A percentile compares a stretch with the other conserved stretches of the same genome.
Conservation (phyloP, 2,113 vertebrate species). For the Paedocypris sp. region DNA sequence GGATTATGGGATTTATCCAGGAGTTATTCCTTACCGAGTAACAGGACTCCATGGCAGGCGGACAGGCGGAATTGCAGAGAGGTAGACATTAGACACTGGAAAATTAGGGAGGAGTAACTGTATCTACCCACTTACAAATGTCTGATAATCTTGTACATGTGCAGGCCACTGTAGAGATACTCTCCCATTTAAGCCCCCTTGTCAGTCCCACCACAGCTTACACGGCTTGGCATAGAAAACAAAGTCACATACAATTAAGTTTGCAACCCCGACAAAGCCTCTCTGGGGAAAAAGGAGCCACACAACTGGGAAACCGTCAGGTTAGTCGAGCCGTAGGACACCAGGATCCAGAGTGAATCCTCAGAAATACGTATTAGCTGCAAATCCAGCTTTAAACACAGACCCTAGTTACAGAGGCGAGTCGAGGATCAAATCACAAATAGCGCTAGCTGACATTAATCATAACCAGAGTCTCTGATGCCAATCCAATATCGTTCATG, state of each 20-base stretch:
- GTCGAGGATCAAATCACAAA: constrained; percentile 1
- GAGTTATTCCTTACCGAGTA: constrained; percentile 33
- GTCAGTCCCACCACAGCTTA: constrained; percentile 11
- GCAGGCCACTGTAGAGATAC: constrained; percentile 30
- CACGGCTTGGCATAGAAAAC: constrained; percentile 2
- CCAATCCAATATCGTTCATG: background rate
- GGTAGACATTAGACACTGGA: constrained; percentile 33
- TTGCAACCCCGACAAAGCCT: background rate
- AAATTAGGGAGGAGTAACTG: constrained; percentile 44
- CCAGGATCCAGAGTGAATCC: constrained; percentile 28
- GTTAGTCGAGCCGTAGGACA: constrained; percentile 31
- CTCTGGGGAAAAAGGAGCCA: constrained; percentile 20
- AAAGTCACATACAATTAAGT: constrained; percentile 28
- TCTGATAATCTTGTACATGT: constrained; percentile 42
- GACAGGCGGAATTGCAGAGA: constrained; percentile 27
- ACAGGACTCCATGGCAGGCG: constrained; percentile 28
- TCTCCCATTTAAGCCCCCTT: constrained; percentile 15
- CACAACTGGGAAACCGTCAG: constrained; percentile 28
- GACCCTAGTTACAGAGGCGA: constrained; percentile 5
- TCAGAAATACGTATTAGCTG: constrained; percentile 41
- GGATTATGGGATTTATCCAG: constrained; percentile 39
- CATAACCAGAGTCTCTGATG: constrained; percentile 16
- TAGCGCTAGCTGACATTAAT: constrained; percentile 17
- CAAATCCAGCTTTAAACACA: constrained; percentile 36
- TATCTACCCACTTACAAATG: constrained; percentile 33